phyloP scores from a whole-genome alignment of 2,113 vertebrate species.

The Piprites chloris region DNA sequence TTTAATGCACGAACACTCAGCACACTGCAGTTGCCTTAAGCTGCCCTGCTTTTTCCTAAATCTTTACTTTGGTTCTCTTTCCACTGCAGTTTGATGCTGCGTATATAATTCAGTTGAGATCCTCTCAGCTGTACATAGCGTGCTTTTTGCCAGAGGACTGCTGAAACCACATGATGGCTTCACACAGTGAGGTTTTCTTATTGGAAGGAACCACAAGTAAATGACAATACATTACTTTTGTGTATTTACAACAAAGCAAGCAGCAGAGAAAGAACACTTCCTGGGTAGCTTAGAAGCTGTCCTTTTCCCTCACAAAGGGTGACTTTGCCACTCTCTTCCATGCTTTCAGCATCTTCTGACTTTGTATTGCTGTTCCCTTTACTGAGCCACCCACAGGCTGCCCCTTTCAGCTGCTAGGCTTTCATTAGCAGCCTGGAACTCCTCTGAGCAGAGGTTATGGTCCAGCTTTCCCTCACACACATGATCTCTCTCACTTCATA shows the following conservation, averaged over 20 bases:
- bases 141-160: slow-evolving; percentile 48
- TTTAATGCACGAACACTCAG: background rate
- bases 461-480: background rate
- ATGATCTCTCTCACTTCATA: background rate
- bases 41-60: background rate
- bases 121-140: slow-evolving; percentile 9
- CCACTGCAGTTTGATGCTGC: background rate
- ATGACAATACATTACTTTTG: slow-evolving; percentile 52
- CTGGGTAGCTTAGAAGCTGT: slow-evolving; percentile 36
- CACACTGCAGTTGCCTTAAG: background rate
- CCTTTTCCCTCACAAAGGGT: slow-evolving; percentile 34
- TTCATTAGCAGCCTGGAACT: background rate
- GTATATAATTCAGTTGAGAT: background rate
- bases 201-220: slow-evolving; percentile 51
- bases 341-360: slow-evolving; percentile 30
- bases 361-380: background rate
- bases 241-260: slow-evolving; percentile 50
- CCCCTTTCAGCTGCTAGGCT: background rate
- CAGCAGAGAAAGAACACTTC: slow-evolving; percentile 50
- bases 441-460: background rate
- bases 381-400: slow-evolving; percentile 10
- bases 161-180: slow-evolving; percentile 46
- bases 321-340: slow-evolving; percentile 20
- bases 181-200: slow-evolving; percentile 54
- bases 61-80: background rate